Evolutionary conservation across 1,140 invertebrate genomes (phyloP).

Genomic region (Sarcophaga peregrina): DNA sequence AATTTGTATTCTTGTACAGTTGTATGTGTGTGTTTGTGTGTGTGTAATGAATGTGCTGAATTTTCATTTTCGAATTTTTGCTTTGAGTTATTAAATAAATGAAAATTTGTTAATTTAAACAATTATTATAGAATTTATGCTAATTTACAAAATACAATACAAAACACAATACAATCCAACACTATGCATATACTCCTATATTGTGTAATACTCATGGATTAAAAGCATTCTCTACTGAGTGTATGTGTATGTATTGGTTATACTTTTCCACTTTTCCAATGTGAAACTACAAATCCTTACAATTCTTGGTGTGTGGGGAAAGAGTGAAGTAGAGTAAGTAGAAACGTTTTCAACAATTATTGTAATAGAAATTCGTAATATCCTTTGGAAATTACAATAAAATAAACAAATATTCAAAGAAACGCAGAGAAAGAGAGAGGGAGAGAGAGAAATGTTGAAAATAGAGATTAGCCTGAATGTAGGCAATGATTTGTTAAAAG

Average conservation of each 20-base stretch:
- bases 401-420: not conserved
- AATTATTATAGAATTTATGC: not conserved
- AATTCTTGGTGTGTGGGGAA: not conserved
- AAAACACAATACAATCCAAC: not conserved
- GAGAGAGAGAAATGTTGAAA: not conserved
- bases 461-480: slow-evolving; percentile 5
- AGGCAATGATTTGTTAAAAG: slow-evolving; percentile 15
- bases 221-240: no score
- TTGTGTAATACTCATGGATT: not conserved
- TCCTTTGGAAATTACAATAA: not conserved
- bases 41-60: not conserved
- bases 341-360: slow-evolving; percentile 8
- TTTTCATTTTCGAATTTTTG: not conserved
- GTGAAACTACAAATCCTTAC: not conserved
- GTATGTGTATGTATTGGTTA: not conserved
- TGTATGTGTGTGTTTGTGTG: no score
- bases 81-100: not conserved
- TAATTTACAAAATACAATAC: not conserved
- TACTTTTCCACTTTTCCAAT: not conserved
- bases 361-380: slow-evolving; percentile 8
- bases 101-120: slow-evolving; percentile 21
- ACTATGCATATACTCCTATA: not conserved
- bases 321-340: not conserved
- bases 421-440: not conserved
- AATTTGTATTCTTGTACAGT: no score